A percentile compares a stretch with the other conserved stretches of the same genome.
Evolutionary conservation across 2,113 vertebrate species (phyloP).

Genomic region (Scytalopus superciliaris): DNA sequence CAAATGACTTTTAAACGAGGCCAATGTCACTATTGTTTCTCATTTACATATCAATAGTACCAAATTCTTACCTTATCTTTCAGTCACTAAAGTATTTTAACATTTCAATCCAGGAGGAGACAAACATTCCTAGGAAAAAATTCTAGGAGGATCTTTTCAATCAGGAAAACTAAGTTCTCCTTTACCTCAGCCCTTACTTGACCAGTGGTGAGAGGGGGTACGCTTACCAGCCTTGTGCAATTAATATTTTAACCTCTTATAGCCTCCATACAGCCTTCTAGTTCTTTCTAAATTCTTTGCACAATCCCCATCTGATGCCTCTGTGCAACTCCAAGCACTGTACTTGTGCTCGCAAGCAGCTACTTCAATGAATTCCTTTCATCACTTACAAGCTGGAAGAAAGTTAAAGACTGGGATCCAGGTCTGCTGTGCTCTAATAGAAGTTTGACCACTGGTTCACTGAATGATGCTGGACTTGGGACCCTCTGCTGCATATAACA

Average conservation of each 20-base stretch:
- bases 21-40: constrained; percentile 25
- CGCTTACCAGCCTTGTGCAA: background rate
- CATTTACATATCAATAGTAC: constrained; percentile 44
- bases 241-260: background rate
- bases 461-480: background rate
- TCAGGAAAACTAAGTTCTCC: background rate
- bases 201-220: background rate
- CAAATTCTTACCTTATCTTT: constrained; percentile 11
- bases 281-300: background rate
- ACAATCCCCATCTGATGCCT: background rate
- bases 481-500: background rate
- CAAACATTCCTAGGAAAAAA: background rate
- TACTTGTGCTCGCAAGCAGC: background rate
- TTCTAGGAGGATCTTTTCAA: background rate
- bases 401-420: background rate
- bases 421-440: background rate
- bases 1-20: constrained; percentile 51
- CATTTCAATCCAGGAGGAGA: background rate
- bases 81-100: background rate
- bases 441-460: background rate
- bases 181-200: background rate
- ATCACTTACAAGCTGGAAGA: background rate
- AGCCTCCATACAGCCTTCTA: background rate
- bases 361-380: background rate
- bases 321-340: background rate